A percentile compares a stretch with the other conserved stretches of the same genome.
phyloP scores from a whole-genome alignment of 2,888 invertebrate genomes.

The Onthophagus sagittarius region DNA sequence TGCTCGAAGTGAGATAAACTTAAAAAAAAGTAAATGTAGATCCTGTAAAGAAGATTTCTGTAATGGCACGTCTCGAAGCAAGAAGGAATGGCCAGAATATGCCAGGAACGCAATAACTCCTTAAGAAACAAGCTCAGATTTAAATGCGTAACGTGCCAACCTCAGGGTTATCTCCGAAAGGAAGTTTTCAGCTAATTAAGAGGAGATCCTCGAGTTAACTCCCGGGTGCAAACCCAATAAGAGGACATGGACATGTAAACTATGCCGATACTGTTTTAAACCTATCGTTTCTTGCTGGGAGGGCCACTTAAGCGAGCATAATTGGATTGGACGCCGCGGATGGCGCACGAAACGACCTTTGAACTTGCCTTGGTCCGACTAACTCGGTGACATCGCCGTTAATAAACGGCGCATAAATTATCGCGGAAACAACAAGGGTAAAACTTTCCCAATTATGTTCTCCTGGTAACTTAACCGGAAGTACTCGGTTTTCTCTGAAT shows the following conservation, averaged over 20 bases:
- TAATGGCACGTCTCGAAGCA: background rate
- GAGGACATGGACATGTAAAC: slow-evolving; percentile 20
- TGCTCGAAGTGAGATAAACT: background rate
- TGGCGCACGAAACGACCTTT: slow-evolving; percentile 30
- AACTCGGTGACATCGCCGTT: slow-evolving; percentile 28
- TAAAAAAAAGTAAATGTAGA: background rate
- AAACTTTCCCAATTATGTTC: background rate
- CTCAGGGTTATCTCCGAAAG: background rate
- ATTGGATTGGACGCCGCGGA: slow-evolving; percentile 31
- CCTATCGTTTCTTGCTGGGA: slow-evolving; percentile 27
- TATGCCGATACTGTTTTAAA: slow-evolving; percentile 23
- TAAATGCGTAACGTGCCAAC: background rate
- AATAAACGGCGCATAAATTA: slow-evolving; percentile 26
- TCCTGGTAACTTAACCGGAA: background rate
- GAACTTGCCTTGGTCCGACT: slow-evolving; percentile 25
- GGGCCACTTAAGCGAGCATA: slow-evolving; percentile 29
- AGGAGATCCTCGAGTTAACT: background rate
- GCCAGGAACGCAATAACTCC: background rate
- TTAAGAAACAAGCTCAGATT: background rate
- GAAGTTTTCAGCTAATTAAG: background rate
- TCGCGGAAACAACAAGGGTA: background rate
- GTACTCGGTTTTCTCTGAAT: background rate
- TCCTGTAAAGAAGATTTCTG: background rate
- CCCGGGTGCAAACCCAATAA: background rate
- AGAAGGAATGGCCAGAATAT: background rate